These are phyloP conservation scores for Diaprepes abbreviatus DNA, from an alignment of 2,888 invertebrate genomes.

Conservation along the genomic window DNA sequence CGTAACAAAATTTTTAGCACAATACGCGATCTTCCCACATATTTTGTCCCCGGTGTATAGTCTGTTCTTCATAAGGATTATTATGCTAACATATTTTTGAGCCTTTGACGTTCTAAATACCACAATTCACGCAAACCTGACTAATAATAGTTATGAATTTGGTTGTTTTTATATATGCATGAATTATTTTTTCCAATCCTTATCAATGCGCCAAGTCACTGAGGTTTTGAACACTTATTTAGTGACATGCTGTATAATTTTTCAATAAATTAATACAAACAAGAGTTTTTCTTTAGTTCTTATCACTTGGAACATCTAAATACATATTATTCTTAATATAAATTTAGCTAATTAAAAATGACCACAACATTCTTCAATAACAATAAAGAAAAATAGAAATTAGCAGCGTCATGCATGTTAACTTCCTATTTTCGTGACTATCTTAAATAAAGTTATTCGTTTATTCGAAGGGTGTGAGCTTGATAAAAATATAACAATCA, in stretches of 20 bases:
- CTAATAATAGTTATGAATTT: no score
- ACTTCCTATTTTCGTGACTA: slow-evolving; percentile 22
- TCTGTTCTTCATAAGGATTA: no score
- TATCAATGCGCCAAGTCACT: no score
- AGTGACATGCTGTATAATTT: no score
- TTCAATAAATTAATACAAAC: no score
- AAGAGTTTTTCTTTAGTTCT: no score
- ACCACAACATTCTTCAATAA: background rate
- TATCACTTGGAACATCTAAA: slow-evolving; percentile 5
- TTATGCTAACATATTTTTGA: no score
- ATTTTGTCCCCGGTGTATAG: background rate
- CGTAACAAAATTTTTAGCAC: background rate
- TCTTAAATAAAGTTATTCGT: slow-evolving; percentile 4
- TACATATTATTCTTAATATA: background rate
- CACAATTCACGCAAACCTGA: no score
- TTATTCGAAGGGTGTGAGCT: slow-evolving; percentile 12
- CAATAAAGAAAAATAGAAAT: slow-evolving; percentile 2
- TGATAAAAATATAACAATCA: slow-evolving; percentile 20
- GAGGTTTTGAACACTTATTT: no score
- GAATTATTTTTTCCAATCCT: no score
- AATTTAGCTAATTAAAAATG: slow-evolving; percentile 5
- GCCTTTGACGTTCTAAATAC: no score
- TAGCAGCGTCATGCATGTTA: slow-evolving; percentile 17
- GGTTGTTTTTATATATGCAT: no score
- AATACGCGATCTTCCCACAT: background rate